Conservation (phyloP, 2,797 vertebrate species). For the Anisognathus igniventris region DNA sequence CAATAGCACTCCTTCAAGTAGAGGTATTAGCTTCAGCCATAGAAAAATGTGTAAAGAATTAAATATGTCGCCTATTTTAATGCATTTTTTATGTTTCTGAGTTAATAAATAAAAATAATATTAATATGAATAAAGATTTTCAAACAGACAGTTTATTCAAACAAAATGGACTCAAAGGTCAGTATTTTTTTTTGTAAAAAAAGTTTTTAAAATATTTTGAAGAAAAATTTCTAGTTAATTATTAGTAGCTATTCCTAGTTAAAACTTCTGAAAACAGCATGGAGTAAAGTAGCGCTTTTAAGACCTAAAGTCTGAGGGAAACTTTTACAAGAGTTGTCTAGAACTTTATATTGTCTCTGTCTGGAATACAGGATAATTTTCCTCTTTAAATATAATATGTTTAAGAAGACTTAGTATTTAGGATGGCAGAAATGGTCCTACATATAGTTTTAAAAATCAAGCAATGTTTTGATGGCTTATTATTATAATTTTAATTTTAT, state of each 20-base stretch:
- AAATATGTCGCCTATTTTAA: not conserved
- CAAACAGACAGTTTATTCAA: conserved; percentile 32
- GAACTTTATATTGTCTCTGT: not conserved
- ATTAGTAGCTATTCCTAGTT: conserved; percentile 6
- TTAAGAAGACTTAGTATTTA: not conserved
- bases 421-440: not conserved
- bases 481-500: not conserved
- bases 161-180: not conserved
- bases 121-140: conserved; percentile 44
- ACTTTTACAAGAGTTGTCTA: not conserved
- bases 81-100: not conserved
- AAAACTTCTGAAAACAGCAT: conserved; percentile 48
- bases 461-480: not conserved
- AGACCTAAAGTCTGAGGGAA: conserved; percentile 36
- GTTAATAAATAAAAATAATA: conserved; percentile 21
- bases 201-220: conserved; percentile 1
- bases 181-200: conserved; percentile 52
- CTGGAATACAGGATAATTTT: not conserved
- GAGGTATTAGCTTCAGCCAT: not conserved
- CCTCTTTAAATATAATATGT: not conserved
- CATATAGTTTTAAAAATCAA: not conserved
- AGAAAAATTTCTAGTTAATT: conserved; percentile 19
- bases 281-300: conserved; percentile 50
- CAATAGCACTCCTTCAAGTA: not conserved
- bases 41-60: not conserved